These are phyloP conservation scores for Podargus strigoides DNA, from an alignment of 2,797 vertebrate species.

Conservation along the genomic window DNA sequence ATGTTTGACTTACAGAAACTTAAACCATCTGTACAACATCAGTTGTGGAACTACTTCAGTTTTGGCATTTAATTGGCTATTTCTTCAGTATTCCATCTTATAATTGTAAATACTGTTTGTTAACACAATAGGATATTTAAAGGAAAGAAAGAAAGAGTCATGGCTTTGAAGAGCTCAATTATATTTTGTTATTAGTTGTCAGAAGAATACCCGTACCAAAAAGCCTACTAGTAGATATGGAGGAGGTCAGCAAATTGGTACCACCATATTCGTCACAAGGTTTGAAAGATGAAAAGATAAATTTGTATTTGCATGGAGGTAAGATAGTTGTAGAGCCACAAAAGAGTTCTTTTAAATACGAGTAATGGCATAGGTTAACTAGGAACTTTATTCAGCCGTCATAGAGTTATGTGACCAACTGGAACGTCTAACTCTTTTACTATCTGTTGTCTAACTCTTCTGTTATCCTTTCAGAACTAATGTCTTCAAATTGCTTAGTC, in stretches of 20 bases:
- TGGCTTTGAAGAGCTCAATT: not conserved
- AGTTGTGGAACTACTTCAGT: not conserved
- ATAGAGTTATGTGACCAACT: not conserved
- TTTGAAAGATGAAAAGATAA: not conserved
- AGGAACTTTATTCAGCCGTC: not conserved
- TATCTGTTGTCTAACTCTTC: not conserved
- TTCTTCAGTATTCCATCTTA: conserved; percentile 58
- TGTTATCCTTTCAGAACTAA: not conserved
- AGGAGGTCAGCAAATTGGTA: not conserved
- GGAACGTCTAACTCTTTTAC: not conserved
- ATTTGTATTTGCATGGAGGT: not conserved
- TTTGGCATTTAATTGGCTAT: conserved; percentile 51
- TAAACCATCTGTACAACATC: conserved; percentile 55
- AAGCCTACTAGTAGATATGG: not conserved
- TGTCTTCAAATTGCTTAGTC: not conserved
- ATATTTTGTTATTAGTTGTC: conserved; percentile 28
- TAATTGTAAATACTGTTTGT: conserved; percentile 59
- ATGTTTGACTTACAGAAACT: conserved; percentile 43
- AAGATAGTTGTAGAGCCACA: not conserved
- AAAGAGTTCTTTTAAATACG: not conserved
- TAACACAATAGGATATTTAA: conserved; percentile 34
- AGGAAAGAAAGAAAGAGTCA: conserved; percentile 28
- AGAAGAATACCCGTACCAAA: conserved; percentile 13
- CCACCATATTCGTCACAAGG: not conserved
- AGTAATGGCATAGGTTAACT: not conserved